Conservation (phyloP, 2,113 vertebrate species). For the Hucho hucho region DNA sequence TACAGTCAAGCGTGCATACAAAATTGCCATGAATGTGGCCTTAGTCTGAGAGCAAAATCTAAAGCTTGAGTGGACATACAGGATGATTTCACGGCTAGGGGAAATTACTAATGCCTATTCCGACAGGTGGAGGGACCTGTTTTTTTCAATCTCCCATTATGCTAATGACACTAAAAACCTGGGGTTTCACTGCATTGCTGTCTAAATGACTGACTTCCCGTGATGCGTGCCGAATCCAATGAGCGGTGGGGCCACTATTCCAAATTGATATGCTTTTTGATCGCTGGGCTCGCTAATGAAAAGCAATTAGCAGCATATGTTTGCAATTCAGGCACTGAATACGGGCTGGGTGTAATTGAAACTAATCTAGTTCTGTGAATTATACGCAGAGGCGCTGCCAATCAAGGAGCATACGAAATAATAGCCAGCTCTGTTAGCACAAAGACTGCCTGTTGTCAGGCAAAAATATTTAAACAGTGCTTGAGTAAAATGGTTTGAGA, state of each 20-base stretch:
- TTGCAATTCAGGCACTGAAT: slow-evolving; percentile 44
- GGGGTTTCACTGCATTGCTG: slow-evolving; percentile 41
- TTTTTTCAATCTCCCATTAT: slow-evolving; percentile 43
- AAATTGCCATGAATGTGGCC: background rate
- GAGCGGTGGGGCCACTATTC: slow-evolving; percentile 30
- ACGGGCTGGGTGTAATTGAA: slow-evolving; percentile 42
- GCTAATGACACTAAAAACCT: slow-evolving; percentile 50
- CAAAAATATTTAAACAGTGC: background rate
- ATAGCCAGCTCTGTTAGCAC: background rate
- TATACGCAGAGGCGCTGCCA: slow-evolving; percentile 4
- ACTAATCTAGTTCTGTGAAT: slow-evolving; percentile 28
- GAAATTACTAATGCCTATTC: slow-evolving; percentile 39
- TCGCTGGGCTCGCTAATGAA: slow-evolving; percentile 55
- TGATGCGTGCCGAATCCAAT: slow-evolving; percentile 27
- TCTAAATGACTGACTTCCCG: slow-evolving; percentile 51
- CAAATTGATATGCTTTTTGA: slow-evolving; percentile 54
- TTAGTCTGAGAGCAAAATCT: slow-evolving; percentile 7
- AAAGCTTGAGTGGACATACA: slow-evolving; percentile 40
- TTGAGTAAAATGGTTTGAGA: background rate
- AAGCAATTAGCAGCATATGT: slow-evolving; percentile 62
- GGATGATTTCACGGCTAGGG: slow-evolving; percentile 36
- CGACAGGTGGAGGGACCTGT: slow-evolving; percentile 34
- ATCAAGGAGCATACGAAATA: background rate
- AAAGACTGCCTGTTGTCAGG: slow-evolving; percentile 3
- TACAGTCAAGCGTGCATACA: too few relatives aligned